Evolutionary conservation across 2,113 vertebrate species (phyloP).

Genomic region (Lutjanus erythropterus): DNA sequence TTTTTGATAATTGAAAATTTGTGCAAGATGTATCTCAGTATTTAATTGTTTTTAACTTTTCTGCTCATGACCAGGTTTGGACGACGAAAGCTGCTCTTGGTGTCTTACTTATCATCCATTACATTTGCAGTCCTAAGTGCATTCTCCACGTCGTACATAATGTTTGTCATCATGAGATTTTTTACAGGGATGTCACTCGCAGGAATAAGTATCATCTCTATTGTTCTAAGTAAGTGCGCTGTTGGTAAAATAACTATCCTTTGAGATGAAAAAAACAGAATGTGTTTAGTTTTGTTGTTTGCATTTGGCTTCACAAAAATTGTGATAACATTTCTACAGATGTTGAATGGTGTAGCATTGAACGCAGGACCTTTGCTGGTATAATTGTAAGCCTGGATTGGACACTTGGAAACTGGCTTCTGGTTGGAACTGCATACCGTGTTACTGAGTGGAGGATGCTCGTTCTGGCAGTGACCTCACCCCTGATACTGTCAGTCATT

Average conservation of each 20-base stretch:
- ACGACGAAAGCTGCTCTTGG: slow-evolving; percentile 77
- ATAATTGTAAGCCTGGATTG: slow-evolving; percentile 81
- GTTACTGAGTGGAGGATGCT: slow-evolving; percentile 83
- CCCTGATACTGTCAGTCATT: slow-evolving; percentile 74
- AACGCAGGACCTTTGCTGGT: slow-evolving; percentile 80
- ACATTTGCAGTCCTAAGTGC: slow-evolving; percentile 80
- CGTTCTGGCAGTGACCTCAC: slow-evolving; percentile 76
- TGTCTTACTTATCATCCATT: slow-evolving; percentile 76
- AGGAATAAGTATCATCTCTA: slow-evolving; percentile 81
- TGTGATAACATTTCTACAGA: slow-evolving; percentile 61
- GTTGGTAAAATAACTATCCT: not conserved
- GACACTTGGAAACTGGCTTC: slow-evolving; percentile 77
- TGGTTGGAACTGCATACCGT: slow-evolving; percentile 74
- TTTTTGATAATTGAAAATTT: not conserved
- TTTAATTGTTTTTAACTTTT: not conserved
- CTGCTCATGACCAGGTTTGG: slow-evolving; percentile 77
- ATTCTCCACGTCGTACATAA: slow-evolving; percentile 78
- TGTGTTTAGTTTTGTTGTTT: not conserved
- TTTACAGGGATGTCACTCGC: slow-evolving; percentile 82
- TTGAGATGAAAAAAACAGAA: not conserved
- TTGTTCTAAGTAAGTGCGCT: slow-evolving; percentile 78
- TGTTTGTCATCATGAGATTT: slow-evolving; percentile 82
- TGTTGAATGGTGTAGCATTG: slow-evolving; percentile 83
- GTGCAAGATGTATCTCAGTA: not conserved
- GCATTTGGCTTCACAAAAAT: not conserved